Evolutionary conservation across 2,888 invertebrate species (phyloP).

Genomic region (Polydrusus tereticollis): DNA sequence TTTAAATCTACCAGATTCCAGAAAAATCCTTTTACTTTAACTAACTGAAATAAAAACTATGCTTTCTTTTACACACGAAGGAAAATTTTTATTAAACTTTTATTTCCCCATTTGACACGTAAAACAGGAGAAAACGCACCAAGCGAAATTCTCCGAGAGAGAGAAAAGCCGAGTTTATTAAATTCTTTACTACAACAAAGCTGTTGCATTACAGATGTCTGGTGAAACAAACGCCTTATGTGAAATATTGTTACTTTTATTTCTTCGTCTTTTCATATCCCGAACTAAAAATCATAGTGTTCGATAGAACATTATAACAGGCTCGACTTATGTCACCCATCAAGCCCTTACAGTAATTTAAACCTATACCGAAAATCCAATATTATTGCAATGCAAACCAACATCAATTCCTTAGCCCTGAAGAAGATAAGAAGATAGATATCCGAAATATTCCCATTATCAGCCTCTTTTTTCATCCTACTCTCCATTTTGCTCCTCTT

Average conservation of each 20-base stretch:
- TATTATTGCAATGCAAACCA: too few species aligned
- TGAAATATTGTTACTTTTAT: conserved; percentile 24
- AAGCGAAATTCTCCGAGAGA: conserved; percentile 9
- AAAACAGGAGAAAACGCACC: conserved; percentile 27
- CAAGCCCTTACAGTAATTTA: too few species aligned
- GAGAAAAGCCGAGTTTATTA: conserved; percentile 36
- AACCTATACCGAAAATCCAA: too few species aligned
- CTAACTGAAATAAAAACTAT: neutral
- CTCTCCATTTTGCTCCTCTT: too few species aligned
- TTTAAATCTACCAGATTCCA: neutral
- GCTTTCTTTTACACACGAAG: neutral
- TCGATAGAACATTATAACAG: too few species aligned
- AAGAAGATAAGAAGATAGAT: too few species aligned
- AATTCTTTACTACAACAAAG: conserved; percentile 40
- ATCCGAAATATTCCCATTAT: too few species aligned
- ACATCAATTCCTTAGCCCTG: too few species aligned
- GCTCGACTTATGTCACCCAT: too few species aligned
- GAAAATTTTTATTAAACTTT: conserved; percentile 15
- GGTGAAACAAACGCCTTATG: conserved; percentile 32
- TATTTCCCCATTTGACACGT: conserved; percentile 34
- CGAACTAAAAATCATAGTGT: too few species aligned
- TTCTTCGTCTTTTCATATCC: conserved; percentile 12
- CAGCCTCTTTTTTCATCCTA: too few species aligned
- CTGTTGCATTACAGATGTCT: conserved; percentile 33
- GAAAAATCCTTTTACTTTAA: neutral